These are phyloP conservation scores for Teleogryllus occipitalis DNA, from an alignment of 1,140 invertebrate species.

Conservation along the genomic window DNA sequence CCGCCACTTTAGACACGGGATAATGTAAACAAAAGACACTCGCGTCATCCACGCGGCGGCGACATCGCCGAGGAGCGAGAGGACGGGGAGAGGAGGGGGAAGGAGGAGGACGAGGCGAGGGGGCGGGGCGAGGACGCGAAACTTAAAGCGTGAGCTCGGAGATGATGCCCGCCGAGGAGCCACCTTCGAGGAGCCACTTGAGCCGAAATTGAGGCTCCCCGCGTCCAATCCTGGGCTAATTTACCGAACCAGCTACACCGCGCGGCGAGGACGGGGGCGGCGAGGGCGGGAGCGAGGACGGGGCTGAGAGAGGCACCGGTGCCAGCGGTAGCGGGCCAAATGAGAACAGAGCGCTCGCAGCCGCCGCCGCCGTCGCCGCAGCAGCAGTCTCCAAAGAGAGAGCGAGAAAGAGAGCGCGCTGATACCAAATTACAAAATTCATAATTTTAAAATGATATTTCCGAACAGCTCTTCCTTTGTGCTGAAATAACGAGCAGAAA, in stretches of 20 bases:
- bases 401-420: neutral
- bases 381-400: neutral
- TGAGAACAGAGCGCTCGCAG: too few relatives aligned
- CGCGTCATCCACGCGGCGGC: neutral
- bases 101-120: neutral
- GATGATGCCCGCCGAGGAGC: neutral
- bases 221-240: neutral
- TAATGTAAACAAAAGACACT: neutral
- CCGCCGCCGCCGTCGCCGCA: too few relatives aligned
- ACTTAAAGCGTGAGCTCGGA: neutral
- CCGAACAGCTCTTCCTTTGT: neutral
- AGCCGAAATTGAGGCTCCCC: neutral
- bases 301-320: too few relatives aligned
- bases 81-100: neutral
- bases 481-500: neutral
- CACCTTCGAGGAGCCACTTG: neutral
- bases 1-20: too few relatives aligned
- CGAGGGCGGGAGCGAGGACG: too few relatives aligned
- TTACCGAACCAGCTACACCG: too few relatives aligned
- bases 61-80: too few relatives aligned
- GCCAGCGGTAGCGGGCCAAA: too few relatives aligned
- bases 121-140: neutral
- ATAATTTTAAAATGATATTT: neutral
- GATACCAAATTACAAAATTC: neutral
- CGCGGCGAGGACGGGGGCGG: too few relatives aligned